Percentiles rank a stretch among this genome's conserved stretches.
Evolutionary conservation across 2,113 vertebrate genomes (phyloP).

Genomic region (Zeus faber): DNA sequence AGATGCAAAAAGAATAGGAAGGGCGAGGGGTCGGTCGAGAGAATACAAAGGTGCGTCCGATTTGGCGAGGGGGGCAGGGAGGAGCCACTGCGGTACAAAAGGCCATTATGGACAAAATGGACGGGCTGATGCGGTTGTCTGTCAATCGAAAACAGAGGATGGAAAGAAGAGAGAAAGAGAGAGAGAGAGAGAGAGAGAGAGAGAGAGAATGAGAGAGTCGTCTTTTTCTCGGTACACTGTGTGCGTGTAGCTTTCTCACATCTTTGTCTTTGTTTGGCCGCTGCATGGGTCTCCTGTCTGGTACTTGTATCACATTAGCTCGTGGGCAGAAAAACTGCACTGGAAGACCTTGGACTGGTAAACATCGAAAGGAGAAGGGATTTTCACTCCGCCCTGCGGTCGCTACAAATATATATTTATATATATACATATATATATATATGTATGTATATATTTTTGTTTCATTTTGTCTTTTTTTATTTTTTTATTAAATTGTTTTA

Average conservation of each 20-base stretch:
- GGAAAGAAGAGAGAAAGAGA: neutral
- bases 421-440: too few relatives aligned
- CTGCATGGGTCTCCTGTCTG: conserved; percentile 30
- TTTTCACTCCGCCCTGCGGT: conserved; percentile 44
- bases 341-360: conserved; percentile 74
- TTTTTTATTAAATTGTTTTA: too few relatives aligned
- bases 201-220: neutral
- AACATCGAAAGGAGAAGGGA: conserved; percentile 56
- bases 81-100: too few relatives aligned
- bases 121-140: too few relatives aligned
- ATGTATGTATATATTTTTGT: neutral
- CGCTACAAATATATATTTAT: conserved; percentile 19
- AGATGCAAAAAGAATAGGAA: conserved; percentile 54
- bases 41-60: neutral
- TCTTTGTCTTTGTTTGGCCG: conserved; percentile 16
- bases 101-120: too few relatives aligned
- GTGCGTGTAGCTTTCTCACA: neutral
- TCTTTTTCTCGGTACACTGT: too few relatives aligned
- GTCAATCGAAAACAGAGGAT: too few relatives aligned
- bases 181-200: conserved; percentile 21
- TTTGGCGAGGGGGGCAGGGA: conserved; percentile 32
- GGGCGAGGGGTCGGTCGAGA: neutral
- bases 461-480: conserved; percentile 23
- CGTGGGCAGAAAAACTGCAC: conserved; percentile 46
- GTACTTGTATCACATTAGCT: conserved; percentile 42